Evolutionary conservation across 2,797 vertebrate genomes (phyloP), one percentile per base, ranked within the genome.

Genomic region (Hypotaenidia okinawae): DNA sequence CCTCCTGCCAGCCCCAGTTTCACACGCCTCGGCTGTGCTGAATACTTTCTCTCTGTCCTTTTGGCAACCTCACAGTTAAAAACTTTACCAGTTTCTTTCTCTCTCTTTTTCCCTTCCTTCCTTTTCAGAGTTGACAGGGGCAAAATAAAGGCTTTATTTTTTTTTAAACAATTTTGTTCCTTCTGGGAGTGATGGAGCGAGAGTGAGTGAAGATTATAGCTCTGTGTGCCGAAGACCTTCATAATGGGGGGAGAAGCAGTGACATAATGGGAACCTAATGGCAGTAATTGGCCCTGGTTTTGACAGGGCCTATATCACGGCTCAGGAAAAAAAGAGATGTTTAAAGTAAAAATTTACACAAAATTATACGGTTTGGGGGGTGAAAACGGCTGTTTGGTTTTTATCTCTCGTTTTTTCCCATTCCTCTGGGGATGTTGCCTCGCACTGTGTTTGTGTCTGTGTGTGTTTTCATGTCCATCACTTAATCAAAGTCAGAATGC

Each of bases 211-310:
- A 99, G 99, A 99, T 99, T 99, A 99, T 99, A 99, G 99, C 99
- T 98, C 98, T 98, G 98, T 94, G 97, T 97, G 98, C 98, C 89
- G 96, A 98, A 98, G 97, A 98, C 98, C 97, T 98, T 98, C 97
- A 97, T 96, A 96, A 97, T 94, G 97, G 98, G 97, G 98, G 98
- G 98, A 99, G 98, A 99, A 98, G 98, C 98, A 98, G 98, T 99
- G 99, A 99, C 99, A 99, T 99, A 99, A 99, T 99, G 99, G 98
- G 98, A 98, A 98, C 98, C 99, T 99, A 99, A 99, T 99, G 99
- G 99, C 98, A 98, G 98, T 99, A 99, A 99, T 99, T 99, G 99
- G 98, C 94, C 98, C 98, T 98, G 98, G 98, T 98, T 99, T 99
- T 99, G 99, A 99, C 99, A 99, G 99, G 98, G 97, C 98, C 98